Base-by-base conservation (phyloP, 1,140 invertebrate species). In the Planococcus citri region DNA sequence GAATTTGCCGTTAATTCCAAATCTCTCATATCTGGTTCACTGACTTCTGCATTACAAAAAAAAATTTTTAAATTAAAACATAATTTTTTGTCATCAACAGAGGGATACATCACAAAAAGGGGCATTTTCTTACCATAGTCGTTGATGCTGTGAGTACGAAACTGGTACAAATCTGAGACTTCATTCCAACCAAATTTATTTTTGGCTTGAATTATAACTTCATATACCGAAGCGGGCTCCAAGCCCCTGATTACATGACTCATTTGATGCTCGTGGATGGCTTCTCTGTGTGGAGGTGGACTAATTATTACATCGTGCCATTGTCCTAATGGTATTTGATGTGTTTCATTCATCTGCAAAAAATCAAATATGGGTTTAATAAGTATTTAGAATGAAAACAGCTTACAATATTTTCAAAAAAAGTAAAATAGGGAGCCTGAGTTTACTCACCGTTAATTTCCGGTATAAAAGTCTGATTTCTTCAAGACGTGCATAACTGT, bases 341-440 rank as follows among this genome's bases (percentile, higher is more conserved):
- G 87, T 1, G 87, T 84, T 73, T 87, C 84, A 78, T 89, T 89
- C 74, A 86, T 83, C 86, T 87, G 78, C 71, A 69, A 64, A 20
- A n/a, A 41, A 27, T 1, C 68, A 71, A 61, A 72, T 33, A 14
- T 21, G 12, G 38, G 51, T 57, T n/a, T n/a, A 33, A 68, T 27
- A 68, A 68, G n/a, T n/a, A n/a, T n/a, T n/a, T n/a, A n/a, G n/a
- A n/a, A n/a, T n/a, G n/a, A n/a, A n/a, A n/a, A n/a, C n/a, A n/a
- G n/a, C n/a, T n/a, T n/a, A n/a, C n/a, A n/a, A n/a, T n/a, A n/a
- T n/a, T n/a, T n/a, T n/a, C n/a, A n/a, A n/a, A n/a, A n/a, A n/a
- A n/a, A n/a, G n/a, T n/a, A n/a, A n/a, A n/a, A 64, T 64, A 24
- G 22, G 41, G 41, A 9, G 41, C n/a, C 3, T 64, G 6, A 27